Base-by-base conservation (phyloP, 2,888 invertebrate genomes). In the Metacarcinus magister region DNA sequence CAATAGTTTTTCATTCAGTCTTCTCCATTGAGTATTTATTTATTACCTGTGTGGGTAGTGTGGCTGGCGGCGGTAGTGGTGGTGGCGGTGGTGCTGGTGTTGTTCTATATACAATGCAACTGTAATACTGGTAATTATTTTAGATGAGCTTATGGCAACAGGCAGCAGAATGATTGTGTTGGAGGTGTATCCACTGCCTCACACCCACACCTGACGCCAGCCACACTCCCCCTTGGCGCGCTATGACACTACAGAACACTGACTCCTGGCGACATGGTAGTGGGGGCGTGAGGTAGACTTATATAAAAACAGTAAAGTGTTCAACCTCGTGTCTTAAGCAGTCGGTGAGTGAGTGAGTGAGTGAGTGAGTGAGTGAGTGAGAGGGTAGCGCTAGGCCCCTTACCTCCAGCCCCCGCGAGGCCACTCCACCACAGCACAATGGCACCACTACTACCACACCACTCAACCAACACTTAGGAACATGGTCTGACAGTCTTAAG, bases 281-380 rank as follows among this genome's bases (percentile, higher is more conserved):
- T 82, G 93, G 94, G 90, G 75, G 91, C 60, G 94, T 96, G 95
- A 96, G 95, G 95, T 96, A 96, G 95, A 96, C 95, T 96, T 96
- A 96, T 94, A 96, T 75, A 75, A 96, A 96, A 94, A 96, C 91
- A 91, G 92, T 28, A 93, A 75, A 46, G 46, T 91, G 28, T 89
- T 95, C 91, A 44, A 91, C 87, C 54, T n/a, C 60, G 10, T 23
- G 91, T 95, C 95, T 39, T 95, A 82, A 92, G 92, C 92, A 92
- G 91, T 44, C 19, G 92, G 92, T 67, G 95, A 91, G 91, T 95
- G 90, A 90, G 39, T 94, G 94, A 87, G 43, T 43, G 43, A 19
- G 48, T 39, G n/a, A 16, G 90, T 28, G 75, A 82, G 75, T n/a
- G n/a, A n/a, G 28, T 23, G 48, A 92, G 28, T 19, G 75, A 16